Conservation (phyloP, 1,140 invertebrate species). For the Zophobas atratus region DNA sequence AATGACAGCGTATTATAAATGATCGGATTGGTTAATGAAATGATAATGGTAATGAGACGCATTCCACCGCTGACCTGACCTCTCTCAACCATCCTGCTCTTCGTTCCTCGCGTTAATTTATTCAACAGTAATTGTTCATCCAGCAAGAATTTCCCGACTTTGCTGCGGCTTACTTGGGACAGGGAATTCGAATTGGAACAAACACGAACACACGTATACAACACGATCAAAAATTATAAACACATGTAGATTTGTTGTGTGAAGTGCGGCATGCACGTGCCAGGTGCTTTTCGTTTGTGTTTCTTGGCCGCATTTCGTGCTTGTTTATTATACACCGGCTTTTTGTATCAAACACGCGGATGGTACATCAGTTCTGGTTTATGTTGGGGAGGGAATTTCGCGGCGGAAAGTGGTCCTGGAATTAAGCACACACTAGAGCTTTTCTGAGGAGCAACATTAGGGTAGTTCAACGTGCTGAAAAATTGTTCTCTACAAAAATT, state of each 20-base stretch:
- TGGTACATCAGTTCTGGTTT: background rate
- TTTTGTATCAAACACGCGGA: slow-evolving; percentile 2
- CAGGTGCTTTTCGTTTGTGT: slow-evolving; percentile 13
- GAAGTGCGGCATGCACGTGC: slow-evolving; percentile 3
- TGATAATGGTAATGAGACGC: slow-evolving; percentile 63
- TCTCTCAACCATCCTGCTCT: slow-evolving; percentile 50
- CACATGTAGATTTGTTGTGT: slow-evolving; percentile 1
- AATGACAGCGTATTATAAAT: slow-evolving; percentile 63
- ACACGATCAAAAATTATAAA: background rate
- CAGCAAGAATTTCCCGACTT: background rate
- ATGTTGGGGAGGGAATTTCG: slow-evolving; percentile 1
- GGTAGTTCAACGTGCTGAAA: no score
- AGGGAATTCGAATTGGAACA: background rate
- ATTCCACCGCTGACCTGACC: slow-evolving; percentile 59
- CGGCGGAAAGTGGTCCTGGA: background rate
- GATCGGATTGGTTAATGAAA: slow-evolving; percentile 63
- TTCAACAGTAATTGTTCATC: slow-evolving; percentile 28
- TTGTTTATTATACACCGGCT: slow-evolving; percentile 1
- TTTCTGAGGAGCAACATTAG: no score
- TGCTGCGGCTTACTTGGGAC: background rate
- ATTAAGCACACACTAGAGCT: no score
- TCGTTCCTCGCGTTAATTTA: slow-evolving; percentile 53
- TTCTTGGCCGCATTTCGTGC: slow-evolving; percentile 7
- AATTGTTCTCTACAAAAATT: no score
- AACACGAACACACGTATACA: background rate